A percentile compares a stretch with the other conserved stretches of the same genome.
These are phyloP conservation scores for Autographa gamma DNA, from an alignment of 2,888 invertebrate species.

Conservation along the genomic window DNA sequence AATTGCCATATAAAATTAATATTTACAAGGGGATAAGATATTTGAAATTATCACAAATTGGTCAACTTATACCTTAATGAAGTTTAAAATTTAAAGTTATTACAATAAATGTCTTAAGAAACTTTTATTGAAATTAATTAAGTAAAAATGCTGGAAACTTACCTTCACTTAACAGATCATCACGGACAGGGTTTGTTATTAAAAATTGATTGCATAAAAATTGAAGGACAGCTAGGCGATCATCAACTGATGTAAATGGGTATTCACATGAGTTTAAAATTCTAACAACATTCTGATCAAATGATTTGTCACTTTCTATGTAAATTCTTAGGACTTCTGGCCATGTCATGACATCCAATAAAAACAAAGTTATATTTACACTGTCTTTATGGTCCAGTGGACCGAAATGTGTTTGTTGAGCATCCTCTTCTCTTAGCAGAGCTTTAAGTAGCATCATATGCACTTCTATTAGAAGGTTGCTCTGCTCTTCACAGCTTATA, in stretches of 20 bases:
- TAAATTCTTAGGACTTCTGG: conserved; percentile 97
- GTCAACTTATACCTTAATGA: no score
- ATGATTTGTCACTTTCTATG: conserved; percentile 96
- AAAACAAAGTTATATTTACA: conserved; percentile 97
- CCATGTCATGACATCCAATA: conserved; percentile 98
- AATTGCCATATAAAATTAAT: no score
- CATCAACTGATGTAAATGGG: conserved; percentile 95
- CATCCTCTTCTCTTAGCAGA: conserved; percentile 97
- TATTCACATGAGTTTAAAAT: conserved; percentile 94
- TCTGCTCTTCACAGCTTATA: conserved; percentile 97
- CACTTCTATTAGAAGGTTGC: conserved; percentile 96
- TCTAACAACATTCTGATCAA: conserved; percentile 92
- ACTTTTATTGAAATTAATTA: no score
- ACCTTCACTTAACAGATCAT: conserved; percentile 98
- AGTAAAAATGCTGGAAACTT: conserved; percentile 60
- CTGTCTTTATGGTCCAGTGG: conserved; percentile 99
- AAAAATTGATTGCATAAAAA: conserved; percentile 98
- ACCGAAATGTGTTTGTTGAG: conserved; percentile 98
- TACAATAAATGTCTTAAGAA: no score
- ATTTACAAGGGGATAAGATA: no score
- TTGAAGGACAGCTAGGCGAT: conserved; percentile 94
- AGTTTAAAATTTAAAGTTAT: no score
- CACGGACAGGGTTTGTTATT: conserved; percentile 96
- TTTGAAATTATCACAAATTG: no score
- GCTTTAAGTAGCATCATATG: conserved; percentile 98